A percentile compares a stretch with the other conserved stretches of the same genome.
Evolutionary conservation across 2,888 invertebrate species (phyloP).

Genomic region (Metellina segmentata): DNA sequence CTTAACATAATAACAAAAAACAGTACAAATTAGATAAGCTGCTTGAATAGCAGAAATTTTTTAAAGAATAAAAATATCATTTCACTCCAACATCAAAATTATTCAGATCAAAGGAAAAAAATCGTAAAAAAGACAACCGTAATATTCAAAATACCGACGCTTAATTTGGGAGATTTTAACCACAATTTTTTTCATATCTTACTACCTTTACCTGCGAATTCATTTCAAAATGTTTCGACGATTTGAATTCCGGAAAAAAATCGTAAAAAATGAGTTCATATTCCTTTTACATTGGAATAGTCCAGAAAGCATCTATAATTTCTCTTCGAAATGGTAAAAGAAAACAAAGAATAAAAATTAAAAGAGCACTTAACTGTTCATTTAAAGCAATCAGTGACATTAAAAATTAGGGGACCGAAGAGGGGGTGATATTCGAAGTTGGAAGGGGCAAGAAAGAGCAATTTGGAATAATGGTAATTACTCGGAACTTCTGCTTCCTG

Average conservation of each 20-base stretch:
- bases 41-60: too few species aligned
- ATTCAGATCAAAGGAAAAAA: too few species aligned
- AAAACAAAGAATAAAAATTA: neutral
- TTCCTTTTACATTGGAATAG: conserved; percentile 11
- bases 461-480: conserved; percentile 45
- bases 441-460: neutral
- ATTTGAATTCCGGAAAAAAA: neutral
- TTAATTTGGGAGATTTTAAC: neutral
- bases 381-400: conserved; percentile 22
- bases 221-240: conserved; percentile 9
- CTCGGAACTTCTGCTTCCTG: conserved; percentile 19
- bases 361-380: conserved; percentile 8
- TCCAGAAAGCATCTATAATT: conserved; percentile 8
- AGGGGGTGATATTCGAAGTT: neutral
- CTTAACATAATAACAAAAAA: too few species aligned
- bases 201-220: neutral
- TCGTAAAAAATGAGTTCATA: neutral
- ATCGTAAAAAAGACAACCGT: neutral
- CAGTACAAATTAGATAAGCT: too few species aligned
- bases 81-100: too few species aligned
- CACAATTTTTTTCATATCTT: neutral
- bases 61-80: too few species aligned
- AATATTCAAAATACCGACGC: conserved; percentile 16
- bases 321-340: conserved; percentile 13
- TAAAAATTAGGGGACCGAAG: neutral